Percentiles rank a stretch among this genome's conserved stretches.
These are phyloP conservation scores for Cyprinodon tularosa DNA, from an alignment of 2,113 vertebrate genomes.

Conservation along the genomic window DNA sequence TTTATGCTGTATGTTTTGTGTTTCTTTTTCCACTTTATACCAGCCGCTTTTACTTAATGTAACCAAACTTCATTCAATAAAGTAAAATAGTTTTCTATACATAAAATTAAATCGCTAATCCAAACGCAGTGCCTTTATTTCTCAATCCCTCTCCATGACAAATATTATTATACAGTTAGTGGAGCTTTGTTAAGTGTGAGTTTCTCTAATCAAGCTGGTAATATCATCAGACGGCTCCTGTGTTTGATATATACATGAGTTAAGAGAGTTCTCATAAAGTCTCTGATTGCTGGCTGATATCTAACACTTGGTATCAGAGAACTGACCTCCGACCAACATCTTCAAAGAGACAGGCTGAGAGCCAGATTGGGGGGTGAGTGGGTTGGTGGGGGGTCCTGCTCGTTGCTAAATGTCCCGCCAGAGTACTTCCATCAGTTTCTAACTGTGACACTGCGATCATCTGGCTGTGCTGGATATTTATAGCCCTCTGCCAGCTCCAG, in stretches of 20 bases:
- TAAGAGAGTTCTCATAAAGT: slow-evolving; percentile 10
- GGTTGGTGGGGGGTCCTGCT: not conserved
- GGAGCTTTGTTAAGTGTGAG: not conserved
- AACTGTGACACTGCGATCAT: slow-evolving; percentile 76
- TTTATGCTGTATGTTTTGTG: slow-evolving; percentile 28
- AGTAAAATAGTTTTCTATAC: not conserved
- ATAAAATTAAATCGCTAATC: not conserved
- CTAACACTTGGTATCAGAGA: slow-evolving; percentile 52
- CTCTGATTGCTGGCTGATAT: slow-evolving; percentile 25
- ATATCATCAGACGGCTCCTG: not conserved
- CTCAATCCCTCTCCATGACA: not conserved
- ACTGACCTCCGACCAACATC: slow-evolving; percentile 34
- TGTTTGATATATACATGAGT: not conserved
- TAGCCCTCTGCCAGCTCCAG: slow-evolving; percentile 65
- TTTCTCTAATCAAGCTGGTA: not conserved
- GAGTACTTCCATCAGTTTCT: slow-evolving; percentile 78
- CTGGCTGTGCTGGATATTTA: slow-evolving; percentile 77
- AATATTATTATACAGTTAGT: not conserved
- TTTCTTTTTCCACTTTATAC: not conserved
- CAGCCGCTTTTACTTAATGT: slow-evolving; percentile 5
- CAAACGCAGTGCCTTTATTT: not conserved
- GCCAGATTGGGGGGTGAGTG: not conserved
- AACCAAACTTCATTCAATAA: slow-evolving; percentile 14
- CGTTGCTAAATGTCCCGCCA: slow-evolving; percentile 52
- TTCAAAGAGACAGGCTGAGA: slow-evolving; percentile 21